phyloP scores from a whole-genome alignment of 1,140 invertebrate genomes.

The Tribolium castaneum region DNA sequence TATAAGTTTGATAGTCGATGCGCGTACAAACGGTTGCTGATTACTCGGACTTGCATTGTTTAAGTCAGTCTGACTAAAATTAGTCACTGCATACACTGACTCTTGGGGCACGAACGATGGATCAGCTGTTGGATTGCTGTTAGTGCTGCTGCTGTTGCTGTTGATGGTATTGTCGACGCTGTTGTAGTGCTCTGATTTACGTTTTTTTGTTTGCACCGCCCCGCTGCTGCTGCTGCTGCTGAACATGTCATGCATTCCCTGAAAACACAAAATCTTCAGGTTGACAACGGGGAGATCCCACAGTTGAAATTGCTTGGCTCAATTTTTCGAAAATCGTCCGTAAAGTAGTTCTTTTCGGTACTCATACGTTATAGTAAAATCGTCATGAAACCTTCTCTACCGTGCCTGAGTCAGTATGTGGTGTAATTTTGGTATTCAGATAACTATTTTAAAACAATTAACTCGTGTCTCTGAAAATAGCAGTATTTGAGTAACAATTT shows the following conservation, averaged over 20 bases:
- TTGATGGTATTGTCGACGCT: constrained; percentile 44
- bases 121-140: constrained; percentile 55
- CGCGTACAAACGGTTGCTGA: constrained; percentile 74
- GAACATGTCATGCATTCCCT: constrained; percentile 81
- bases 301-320: background rate
- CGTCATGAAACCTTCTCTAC: too few relatives aligned
- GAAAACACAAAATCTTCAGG: too few relatives aligned
- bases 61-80: constrained; percentile 39
- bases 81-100: constrained; percentile 50
- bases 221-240: constrained; percentile 69
- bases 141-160: constrained; percentile 42
- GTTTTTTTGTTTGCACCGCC: constrained; percentile 68
- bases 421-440: too few relatives aligned
- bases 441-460: too few relatives aligned
- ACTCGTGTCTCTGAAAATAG: too few relatives aligned
- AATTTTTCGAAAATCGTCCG: background rate
- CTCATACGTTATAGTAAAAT: too few relatives aligned
- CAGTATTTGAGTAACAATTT: too few relatives aligned
- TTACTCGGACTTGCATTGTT: constrained; percentile 67
- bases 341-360: too few relatives aligned
- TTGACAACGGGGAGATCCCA: too few relatives aligned
- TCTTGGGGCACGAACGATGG: constrained; percentile 38
- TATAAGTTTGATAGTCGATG: constrained; percentile 79
- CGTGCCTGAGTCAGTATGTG: too few relatives aligned
- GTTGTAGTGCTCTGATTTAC: constrained; percentile 67